Base-by-base conservation (phyloP, 2,113 vertebrate genomes). In the Odontesthes bonariensis region DNA sequence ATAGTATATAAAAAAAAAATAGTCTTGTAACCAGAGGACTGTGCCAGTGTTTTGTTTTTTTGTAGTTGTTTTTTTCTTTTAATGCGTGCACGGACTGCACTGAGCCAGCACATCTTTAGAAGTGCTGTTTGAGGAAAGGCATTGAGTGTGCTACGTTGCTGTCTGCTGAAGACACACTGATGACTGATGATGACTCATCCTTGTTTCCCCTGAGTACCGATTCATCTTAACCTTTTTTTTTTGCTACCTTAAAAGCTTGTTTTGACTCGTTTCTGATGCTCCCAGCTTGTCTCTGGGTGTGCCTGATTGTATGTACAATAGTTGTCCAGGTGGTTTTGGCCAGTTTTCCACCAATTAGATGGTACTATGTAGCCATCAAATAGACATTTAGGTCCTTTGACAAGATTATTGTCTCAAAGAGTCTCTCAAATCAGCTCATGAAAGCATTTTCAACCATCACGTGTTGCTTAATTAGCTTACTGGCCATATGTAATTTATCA, bases 211-310 rank as follows among this genome's bases (percentile, higher is more conserved):
- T 2, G 17, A 60, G 51, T 11, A 19, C n/a, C 47, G 20, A 69
- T 68, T 53, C 14, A 65, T 19, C 17, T 57, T 31, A 17, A 22
- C 62, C 42, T 69, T 38, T 47, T 13, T 54, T 69, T 38, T 47
- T 13, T 54, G 35, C 20, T 14, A 11, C 38, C 16, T 32, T 23
- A 40, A 59, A 64, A 59, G 0, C 8, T 32, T 31, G 19, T 60
- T 53, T 60, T 23, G n/a, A 33, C 13, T 46, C 8, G 31, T 42
- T 22, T 42, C 17, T 2, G 2, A 57, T 63, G 33, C 44, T n/a
- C 27, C 14, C 27, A 33, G 19, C 55, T 19, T 52, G 17, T 33
- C 6, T 52, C 27, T 51, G 10, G 20, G 8, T 38, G 4, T 17
- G 3, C 3, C 17, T 22, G 40, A n/a, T 47, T 58, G 53, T 20